A percentile compares a stretch with the other conserved stretches of the same genome.
Evolutionary conservation across 2,888 invertebrate species (phyloP).

Genomic region (Netelia melanura): DNA sequence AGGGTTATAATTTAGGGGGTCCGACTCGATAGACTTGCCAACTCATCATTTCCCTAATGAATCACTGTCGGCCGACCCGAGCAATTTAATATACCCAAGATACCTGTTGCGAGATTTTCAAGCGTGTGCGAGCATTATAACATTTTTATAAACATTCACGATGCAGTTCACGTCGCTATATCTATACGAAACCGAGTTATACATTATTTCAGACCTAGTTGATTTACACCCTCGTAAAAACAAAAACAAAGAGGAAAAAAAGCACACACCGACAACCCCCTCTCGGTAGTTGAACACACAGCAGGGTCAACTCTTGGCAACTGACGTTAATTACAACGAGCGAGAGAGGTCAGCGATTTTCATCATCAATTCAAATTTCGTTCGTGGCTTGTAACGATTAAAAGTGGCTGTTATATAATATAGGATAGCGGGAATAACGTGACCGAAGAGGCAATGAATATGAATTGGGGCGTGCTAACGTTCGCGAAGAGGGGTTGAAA

Average conservation of each 20-base stretch:
- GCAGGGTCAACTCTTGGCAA: slow-evolving; percentile 19
- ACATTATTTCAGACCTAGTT: slow-evolving; percentile 4
- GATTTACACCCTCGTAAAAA: slow-evolving; percentile 33
- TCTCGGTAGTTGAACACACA: slow-evolving; percentile 9
- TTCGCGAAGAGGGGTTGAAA: not conserved
- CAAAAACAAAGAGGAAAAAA: not conserved
- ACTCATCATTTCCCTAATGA: slow-evolving; percentile 8
- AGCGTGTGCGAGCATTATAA: slow-evolving; percentile 21
- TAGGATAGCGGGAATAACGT: slow-evolving; percentile 6
- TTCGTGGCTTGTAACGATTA: slow-evolving; percentile 23
- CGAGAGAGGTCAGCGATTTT: slow-evolving; percentile 31
- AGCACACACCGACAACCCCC: not conserved
- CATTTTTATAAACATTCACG: too few relatives aligned
- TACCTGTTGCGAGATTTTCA: slow-evolving; percentile 23
- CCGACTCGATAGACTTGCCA: not conserved
- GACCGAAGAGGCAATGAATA: slow-evolving; percentile 22
- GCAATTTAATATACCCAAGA: slow-evolving; percentile 24
- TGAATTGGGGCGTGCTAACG: not conserved
- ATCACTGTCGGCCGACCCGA: not conserved
- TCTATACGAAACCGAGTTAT: not conserved
- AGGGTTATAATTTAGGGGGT: too few relatives aligned
- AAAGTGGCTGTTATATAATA: slow-evolving; percentile 3
- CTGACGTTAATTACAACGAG: slow-evolving; percentile 25
- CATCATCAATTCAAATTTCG: slow-evolving; percentile 37
- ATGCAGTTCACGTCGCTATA: not conserved